These are phyloP conservation scores for Nematostella vectensis DNA, from an alignment of 92 coral and sea anemone species.

Conservation along the genomic window DNA sequence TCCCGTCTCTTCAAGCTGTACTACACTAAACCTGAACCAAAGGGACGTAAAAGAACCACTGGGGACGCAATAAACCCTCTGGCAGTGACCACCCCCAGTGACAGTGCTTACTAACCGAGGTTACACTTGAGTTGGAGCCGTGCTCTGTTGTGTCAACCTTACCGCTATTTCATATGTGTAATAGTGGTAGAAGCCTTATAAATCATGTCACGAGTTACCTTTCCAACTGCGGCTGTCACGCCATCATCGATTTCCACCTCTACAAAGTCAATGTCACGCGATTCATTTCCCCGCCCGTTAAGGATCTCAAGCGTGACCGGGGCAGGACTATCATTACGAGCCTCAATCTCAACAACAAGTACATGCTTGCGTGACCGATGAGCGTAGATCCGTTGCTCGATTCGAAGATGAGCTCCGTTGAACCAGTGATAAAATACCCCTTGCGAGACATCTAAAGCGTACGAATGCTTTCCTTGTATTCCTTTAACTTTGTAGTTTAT, in stretches of 20 bases:
- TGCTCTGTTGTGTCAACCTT: too few relatives aligned
- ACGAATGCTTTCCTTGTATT: conserved; percentile 38
- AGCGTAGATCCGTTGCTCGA: conserved; percentile 71
- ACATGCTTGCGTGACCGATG: conserved; percentile 62
- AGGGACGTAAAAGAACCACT: too few relatives aligned
- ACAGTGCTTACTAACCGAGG: too few relatives aligned
- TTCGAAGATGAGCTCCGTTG: conserved; percentile 19
- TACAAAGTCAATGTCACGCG: conserved; percentile 49
- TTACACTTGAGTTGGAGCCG: too few relatives aligned
- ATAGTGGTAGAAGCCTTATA: too few relatives aligned
- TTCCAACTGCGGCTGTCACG: conserved; percentile 52
- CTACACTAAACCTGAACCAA: too few relatives aligned
- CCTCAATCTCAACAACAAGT: conserved; percentile 56
- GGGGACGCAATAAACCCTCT: too few relatives aligned
- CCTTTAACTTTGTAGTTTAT: conserved; percentile 41
- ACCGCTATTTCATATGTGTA: too few relatives aligned
- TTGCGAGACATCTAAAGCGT: conserved; percentile 56
- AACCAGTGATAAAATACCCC: conserved; percentile 77
- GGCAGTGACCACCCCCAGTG: too few relatives aligned
- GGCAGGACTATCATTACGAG: conserved; percentile 23
- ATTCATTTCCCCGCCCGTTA: conserved; percentile 39
- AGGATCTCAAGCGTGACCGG: conserved; percentile 31
- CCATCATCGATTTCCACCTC: conserved; percentile 30
- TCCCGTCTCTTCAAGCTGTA: too few relatives aligned
- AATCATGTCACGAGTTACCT: conserved; percentile 53